phyloP scores from a whole-genome alignment of 2,113 vertebrate species.

The Ploceus nigricollis region DNA sequence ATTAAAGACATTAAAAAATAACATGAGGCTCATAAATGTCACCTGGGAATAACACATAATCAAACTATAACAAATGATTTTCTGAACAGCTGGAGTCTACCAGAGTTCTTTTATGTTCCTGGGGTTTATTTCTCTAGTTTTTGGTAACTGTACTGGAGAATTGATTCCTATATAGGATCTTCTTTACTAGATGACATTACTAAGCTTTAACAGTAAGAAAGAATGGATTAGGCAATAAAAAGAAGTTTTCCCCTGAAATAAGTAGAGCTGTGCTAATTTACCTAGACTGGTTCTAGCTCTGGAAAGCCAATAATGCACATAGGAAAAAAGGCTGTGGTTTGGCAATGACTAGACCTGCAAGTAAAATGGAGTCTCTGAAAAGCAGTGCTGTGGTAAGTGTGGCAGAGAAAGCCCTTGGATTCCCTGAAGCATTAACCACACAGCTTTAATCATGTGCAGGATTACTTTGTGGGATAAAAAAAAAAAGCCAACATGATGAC shows the following conservation, averaged over 20 bases:
- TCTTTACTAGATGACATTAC: neutral
- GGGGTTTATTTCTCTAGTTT: neutral
- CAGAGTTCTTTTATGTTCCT: neutral
- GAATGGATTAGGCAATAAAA: neutral
- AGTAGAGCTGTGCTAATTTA: neutral
- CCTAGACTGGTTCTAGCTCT: neutral
- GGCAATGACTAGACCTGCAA: neutral
- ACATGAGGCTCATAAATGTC: neutral
- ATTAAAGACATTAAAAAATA: neutral
- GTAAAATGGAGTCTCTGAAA: neutral
- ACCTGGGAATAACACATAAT: neutral
- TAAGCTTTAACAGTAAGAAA: neutral
- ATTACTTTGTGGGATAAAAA: neutral
- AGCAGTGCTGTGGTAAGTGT: neutral
- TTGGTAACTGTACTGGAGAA: neutral
- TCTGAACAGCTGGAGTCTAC: neutral
- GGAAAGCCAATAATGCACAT: neutral
- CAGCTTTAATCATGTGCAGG: neutral
- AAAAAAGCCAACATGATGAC: neutral
- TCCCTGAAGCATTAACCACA: neutral
- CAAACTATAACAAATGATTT: neutral
- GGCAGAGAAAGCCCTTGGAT: neutral
- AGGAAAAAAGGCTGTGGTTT: neutral
- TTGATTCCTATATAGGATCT: neutral
- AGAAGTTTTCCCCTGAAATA: neutral